Conservation (phyloP, 1,140 invertebrate genomes). For the Heliconius himera region DNA sequence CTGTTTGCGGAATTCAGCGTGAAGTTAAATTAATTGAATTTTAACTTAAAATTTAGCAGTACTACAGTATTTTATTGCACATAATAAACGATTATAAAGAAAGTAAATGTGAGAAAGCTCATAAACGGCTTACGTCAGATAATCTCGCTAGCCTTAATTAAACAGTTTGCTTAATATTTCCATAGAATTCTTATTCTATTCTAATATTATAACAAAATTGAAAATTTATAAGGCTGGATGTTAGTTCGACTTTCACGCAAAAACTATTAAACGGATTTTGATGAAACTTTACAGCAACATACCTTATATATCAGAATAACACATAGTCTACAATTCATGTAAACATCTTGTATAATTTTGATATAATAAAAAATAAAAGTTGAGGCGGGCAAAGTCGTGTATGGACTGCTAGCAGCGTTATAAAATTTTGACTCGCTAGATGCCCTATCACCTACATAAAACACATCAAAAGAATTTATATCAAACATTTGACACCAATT, state of each 20-base stretch:
- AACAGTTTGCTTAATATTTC: constrained; percentile 39
- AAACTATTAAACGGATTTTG: no score
- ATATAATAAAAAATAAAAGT: no score
- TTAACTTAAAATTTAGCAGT: background rate
- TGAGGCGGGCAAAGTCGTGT: no score
- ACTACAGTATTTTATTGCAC: background rate
- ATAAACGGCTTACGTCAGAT: constrained; percentile 30
- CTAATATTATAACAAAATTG: no score
- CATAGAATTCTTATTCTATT: background rate
- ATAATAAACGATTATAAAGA: constrained; percentile 17
- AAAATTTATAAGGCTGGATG: no score
- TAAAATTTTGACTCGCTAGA: constrained; percentile 40
- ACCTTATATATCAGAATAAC: no score
- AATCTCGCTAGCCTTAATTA: constrained; percentile 33
- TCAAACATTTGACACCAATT: constrained; percentile 64
- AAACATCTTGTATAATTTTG: no score
- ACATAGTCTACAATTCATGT: no score
- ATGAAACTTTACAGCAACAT: no score
- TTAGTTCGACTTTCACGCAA: no score
- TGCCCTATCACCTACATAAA: constrained; percentile 51
- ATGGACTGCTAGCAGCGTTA: background rate
- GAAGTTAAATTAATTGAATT: no score
- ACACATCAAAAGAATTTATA: constrained; percentile 69
- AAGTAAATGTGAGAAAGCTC: constrained; percentile 35
- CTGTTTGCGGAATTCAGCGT: no score